Evolutionary conservation across 1,140 invertebrate species (phyloP).

Genomic region (Bathynomus jamesi): DNA sequence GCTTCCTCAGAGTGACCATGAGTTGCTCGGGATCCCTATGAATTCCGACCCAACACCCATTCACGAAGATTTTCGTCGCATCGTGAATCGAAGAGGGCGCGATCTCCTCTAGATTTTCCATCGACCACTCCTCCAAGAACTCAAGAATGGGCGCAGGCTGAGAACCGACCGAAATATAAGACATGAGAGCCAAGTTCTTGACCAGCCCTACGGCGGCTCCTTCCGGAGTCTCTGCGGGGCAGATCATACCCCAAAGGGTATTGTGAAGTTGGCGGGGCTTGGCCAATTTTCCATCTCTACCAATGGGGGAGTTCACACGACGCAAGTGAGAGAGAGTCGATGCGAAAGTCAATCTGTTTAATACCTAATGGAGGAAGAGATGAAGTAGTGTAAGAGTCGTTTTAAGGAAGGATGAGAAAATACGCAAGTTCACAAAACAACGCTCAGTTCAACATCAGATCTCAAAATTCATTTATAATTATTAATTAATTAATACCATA

Average conservation of each 20-base stretch:
- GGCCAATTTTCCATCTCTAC: constrained; percentile 94
- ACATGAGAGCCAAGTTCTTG: constrained; percentile 97
- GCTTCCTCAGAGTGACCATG: constrained; percentile 90
- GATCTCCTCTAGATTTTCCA: constrained; percentile 99
- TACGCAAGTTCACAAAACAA: too few relatives aligned
- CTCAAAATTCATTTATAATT: constrained; percentile 1
- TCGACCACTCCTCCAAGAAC: constrained; percentile 99
- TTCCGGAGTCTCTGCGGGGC: constrained; percentile 98
- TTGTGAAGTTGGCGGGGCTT: constrained; percentile 97
- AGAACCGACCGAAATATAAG: constrained; percentile 97
- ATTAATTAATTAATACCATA: background rate
- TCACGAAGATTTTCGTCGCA: constrained; percentile 98
- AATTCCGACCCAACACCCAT: constrained; percentile 98
- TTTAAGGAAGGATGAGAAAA: too few relatives aligned
- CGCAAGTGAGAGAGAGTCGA: constrained; percentile 95
- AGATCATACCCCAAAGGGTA: constrained; percentile 98
- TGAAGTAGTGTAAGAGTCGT: too few relatives aligned
- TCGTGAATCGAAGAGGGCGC: constrained; percentile 55
- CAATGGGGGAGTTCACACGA: constrained; percentile 96
- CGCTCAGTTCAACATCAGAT: too few relatives aligned
- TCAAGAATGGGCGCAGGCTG: constrained; percentile 96
- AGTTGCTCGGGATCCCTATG: constrained; percentile 96
- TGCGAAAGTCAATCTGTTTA: constrained; percentile 93
- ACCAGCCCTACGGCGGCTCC: constrained; percentile 84
- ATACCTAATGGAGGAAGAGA: constrained; percentile 56